Evolutionary conservation across 2,888 invertebrate species (phyloP).

Genomic region (Mellilla xanthometata): DNA sequence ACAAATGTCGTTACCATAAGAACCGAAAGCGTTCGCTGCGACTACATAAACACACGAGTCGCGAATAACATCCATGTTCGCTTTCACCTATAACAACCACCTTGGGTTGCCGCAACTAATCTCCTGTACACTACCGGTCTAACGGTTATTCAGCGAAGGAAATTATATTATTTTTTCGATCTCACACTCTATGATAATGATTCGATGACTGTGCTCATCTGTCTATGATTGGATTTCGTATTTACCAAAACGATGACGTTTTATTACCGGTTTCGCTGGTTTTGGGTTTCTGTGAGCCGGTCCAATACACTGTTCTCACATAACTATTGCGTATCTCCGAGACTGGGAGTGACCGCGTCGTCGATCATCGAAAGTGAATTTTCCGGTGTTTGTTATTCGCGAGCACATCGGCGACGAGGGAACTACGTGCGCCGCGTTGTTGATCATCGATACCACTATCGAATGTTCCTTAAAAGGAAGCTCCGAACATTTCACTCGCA

Average conservation of each 20-base stretch:
- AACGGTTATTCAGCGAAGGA: conserved; percentile 30
- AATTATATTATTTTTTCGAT: conserved; percentile 38
- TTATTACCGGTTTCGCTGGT: conserved; percentile 37
- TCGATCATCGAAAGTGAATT: conserved; percentile 74
- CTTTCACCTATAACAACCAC: conserved; percentile 59
- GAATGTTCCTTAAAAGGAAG: conserved; percentile 22
- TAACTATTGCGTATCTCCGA: conserved; percentile 25
- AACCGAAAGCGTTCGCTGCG: conserved; percentile 48
- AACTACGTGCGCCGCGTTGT: conserved; percentile 59
- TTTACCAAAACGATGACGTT: conserved; percentile 32
- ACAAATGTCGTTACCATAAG: conserved; percentile 48
- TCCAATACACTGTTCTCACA: conserved; percentile 36
- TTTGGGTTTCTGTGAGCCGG: conserved; percentile 41
- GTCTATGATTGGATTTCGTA: conserved; percentile 7
- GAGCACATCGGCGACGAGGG: conserved; percentile 33
- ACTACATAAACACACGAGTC: conserved; percentile 37
- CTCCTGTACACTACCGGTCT: conserved; percentile 36
- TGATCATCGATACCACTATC: conserved; percentile 43
- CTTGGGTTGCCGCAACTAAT: conserved; percentile 45
- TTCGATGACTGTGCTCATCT: conserved; percentile 15
- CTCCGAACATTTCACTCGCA: no score
- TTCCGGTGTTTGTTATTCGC: conserved; percentile 74
- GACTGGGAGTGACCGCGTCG: conserved; percentile 50
- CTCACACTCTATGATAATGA: conserved; percentile 31
- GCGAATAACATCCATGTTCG: conserved; percentile 47